Evolutionary conservation across 1,140 invertebrate genomes (phyloP).

Genomic region (Drosophila melanogaster): DNA sequence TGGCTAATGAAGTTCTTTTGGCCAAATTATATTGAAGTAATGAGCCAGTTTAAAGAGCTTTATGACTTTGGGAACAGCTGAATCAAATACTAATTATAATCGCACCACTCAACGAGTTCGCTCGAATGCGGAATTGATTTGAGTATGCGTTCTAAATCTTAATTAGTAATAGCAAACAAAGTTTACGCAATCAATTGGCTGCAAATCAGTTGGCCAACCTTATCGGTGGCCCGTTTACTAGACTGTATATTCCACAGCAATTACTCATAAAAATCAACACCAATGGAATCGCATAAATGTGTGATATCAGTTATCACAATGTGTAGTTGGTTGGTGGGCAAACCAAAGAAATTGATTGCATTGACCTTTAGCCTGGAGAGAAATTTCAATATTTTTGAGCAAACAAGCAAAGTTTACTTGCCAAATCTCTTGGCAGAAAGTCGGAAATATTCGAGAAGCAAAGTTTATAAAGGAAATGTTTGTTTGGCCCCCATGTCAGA

Average conservation of each 20-base stretch:
- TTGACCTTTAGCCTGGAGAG: conserved; percentile 18
- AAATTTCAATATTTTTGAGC: background rate
- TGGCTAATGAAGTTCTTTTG: background rate
- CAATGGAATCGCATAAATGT: conserved; percentile 1
- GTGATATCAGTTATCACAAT: conserved; percentile 35
- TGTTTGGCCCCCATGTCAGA: background rate
- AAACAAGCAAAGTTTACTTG: background rate
- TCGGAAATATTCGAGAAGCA: background rate
- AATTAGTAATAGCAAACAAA: conserved; percentile 16
- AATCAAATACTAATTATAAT: background rate
- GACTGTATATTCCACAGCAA: conserved; percentile 18
- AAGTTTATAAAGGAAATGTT: conserved; percentile 9
- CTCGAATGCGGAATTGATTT: conserved; percentile 12
- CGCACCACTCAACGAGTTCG: conserved; percentile 17
- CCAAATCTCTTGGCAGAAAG: conserved; percentile 3
- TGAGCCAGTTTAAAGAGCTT: background rate
- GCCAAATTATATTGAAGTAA: background rate
- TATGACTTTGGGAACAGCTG: background rate
- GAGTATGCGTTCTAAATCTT: conserved; percentile 19
- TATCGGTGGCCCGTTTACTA: conserved; percentile 19
- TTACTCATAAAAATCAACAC: conserved; percentile 61
- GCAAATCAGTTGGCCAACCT: conserved; percentile 24
- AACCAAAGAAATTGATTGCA: conserved; percentile 16
- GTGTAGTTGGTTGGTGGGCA: background rate
- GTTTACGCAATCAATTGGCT: conserved; percentile 18